These are phyloP conservation scores for Himalopsyche phryganea DNA, from an alignment of 1,140 invertebrate genomes.

Conservation along the genomic window DNA sequence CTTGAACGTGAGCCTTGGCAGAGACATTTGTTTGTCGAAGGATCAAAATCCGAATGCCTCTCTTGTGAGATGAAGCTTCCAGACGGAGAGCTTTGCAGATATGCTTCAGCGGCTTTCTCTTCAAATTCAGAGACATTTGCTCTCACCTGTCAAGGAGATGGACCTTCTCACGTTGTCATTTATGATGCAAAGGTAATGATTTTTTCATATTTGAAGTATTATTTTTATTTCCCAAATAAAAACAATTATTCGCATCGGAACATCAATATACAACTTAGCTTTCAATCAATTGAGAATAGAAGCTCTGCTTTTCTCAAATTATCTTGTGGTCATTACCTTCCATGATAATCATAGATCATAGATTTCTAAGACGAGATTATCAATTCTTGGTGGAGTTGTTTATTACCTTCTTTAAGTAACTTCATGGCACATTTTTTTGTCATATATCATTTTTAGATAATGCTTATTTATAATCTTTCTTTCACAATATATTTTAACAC, in stretches of 20 bases:
- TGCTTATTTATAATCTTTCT: no score
- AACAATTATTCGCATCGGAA: neutral
- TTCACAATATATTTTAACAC: no score
- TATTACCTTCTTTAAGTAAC: no score
- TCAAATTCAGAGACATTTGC: constrained; percentile 51
- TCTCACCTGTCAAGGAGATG: constrained; percentile 48
- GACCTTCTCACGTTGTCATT: constrained; percentile 48
- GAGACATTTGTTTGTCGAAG: constrained; percentile 50
- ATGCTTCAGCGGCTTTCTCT: constrained; percentile 58
- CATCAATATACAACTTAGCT: neutral
- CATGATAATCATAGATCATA: no score
- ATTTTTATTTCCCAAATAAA: neutral
- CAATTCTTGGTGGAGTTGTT: no score
- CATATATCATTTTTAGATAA: no score
- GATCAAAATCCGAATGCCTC: constrained; percentile 46
- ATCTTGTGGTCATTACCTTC: no score
- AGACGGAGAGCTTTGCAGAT: constrained; percentile 44
- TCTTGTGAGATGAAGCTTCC: constrained; percentile 46
- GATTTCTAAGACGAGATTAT: no score
- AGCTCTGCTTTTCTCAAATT: no score
- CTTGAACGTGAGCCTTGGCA: constrained; percentile 44
- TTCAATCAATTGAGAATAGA: neutral
- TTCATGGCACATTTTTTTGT: no score
- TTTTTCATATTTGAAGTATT: neutral
- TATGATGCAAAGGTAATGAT: constrained; percentile 40